Base-by-base conservation (phyloP, 1,140 invertebrate genomes). In the Drosophila saltans region DNA sequence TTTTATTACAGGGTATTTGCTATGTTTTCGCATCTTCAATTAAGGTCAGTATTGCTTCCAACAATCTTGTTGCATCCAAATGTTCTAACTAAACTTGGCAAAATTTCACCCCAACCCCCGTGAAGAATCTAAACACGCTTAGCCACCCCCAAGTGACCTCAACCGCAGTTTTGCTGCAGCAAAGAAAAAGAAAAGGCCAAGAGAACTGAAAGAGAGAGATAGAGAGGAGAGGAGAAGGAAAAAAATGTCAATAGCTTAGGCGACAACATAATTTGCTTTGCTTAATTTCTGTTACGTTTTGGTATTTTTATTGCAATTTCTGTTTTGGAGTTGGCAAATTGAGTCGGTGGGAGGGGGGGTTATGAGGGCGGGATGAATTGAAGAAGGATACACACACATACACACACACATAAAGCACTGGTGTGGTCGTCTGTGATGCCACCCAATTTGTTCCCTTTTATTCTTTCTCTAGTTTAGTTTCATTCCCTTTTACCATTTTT, bases 221-320 rank as follows among this genome's bases (percentile, higher is more conserved):
- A 59, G 28, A 26, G 16, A 33, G 52, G 33, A 66, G 56, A 58
- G 66, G 75, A 75, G 40, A 75, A 41, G 72, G 52, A 75, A 75
- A 75, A 75, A 84, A 52, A 52, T 86, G 81, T 84, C 81, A 84
- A 84, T 85, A 85, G 71, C 66, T 83, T 72, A 66, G 48, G 64
- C 75, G 77, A 75, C 75, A 64, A 82, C 80, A 86, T 86, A 86
- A 86, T 88, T 88, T 86, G 83, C 83, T 86, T 86, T 86, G 76
- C 83, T 86, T 88, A 88, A 86, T 88, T 88, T 79, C 71, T 70
- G 83, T 67, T 77, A 80, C 83, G 83, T 80, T 88, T 88, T 41
- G 83, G 83, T 82, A 86, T 86, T 86, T 86, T 86, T 83, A 88
- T 86, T 88, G 77, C 83, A 82, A 88, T 86, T 86, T 86, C 76